Percentiles rank a stretch among this genome's conserved stretches.
Evolutionary conservation across 2,113 vertebrate genomes (phyloP).

Genomic region (Pluvialis apricaria): DNA sequence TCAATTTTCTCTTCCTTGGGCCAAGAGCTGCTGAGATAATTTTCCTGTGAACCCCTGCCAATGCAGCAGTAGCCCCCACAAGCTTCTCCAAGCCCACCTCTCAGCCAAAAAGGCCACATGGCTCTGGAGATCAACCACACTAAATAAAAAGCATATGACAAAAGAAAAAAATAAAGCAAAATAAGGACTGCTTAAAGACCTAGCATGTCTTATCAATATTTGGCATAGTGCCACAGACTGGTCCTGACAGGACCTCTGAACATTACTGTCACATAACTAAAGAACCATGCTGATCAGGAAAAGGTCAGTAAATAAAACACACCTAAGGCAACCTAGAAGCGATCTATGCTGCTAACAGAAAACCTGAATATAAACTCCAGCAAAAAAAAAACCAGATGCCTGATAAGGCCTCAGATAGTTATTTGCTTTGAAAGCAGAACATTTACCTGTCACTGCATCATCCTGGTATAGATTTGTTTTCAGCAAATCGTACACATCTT

Average conservation of each 20-base stretch:
- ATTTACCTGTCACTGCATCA: slow-evolving; percentile 94
- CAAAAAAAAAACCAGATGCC: not conserved
- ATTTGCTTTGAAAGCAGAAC: slow-evolving; percentile 31
- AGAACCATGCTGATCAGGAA: not conserved
- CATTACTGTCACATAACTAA: not conserved
- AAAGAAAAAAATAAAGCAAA: not conserved
- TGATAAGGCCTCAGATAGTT: not conserved
- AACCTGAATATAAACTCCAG: not conserved
- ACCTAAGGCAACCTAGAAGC: not conserved
- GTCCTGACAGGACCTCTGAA: not conserved
- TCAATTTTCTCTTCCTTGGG: not conserved
- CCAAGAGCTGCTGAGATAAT: not conserved
- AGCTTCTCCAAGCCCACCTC: not conserved
- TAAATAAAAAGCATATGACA: not conserved
- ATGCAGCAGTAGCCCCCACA: not conserved
- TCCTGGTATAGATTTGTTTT: slow-evolving; percentile 99
- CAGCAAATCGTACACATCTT: slow-evolving; percentile 96
- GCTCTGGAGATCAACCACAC: not conserved
- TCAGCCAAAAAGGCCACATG: not conserved
- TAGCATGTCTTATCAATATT: not conserved
- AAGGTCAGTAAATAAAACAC: not conserved
- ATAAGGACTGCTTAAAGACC: not conserved
- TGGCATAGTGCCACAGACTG: not conserved
- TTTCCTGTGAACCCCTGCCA: not conserved
- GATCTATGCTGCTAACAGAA: not conserved